Conservation (phyloP, 1,140 invertebrate genomes). For the Cotesia glomerata region DNA sequence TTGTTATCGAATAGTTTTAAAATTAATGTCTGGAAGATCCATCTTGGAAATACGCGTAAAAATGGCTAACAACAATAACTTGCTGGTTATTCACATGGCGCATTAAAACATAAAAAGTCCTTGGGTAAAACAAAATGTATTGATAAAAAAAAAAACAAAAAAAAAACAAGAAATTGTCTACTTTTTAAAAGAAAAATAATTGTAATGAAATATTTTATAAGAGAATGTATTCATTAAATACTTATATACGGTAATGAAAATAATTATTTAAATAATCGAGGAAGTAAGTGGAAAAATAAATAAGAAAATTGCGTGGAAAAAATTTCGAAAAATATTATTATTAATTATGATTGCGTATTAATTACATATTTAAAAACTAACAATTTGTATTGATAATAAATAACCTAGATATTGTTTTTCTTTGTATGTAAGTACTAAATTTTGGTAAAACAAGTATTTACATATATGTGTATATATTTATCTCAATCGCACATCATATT, state of each 20-base stretch:
- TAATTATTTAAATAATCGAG: slow-evolving; percentile 37
- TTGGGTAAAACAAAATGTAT: slow-evolving; percentile 13
- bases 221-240: slow-evolving; percentile 37
- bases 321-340: no score
- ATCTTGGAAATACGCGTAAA: no score
- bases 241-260: slow-evolving; percentile 9
- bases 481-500: slow-evolving; percentile 9
- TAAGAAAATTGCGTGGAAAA: slow-evolving; percentile 25
- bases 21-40: no score
- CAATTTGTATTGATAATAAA: slow-evolving; percentile 27
- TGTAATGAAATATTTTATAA: slow-evolving; percentile 44
- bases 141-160: slow-evolving; percentile 6
- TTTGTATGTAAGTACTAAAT: background rate
- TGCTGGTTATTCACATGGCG: no score
- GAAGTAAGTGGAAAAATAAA: slow-evolving; percentile 18
- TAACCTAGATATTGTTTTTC: slow-evolving; percentile 27
- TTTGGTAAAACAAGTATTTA: slow-evolving; percentile 11
- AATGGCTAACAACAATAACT: no score
- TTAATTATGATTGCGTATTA: no score
- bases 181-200: slow-evolving; percentile 39
- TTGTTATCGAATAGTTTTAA: no score
- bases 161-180: slow-evolving; percentile 35
- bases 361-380: no score
- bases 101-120: no score
- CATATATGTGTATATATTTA: slow-evolving; percentile 34